Evolutionary conservation across 2,888 invertebrate species (phyloP).

Genomic region (Notodonta dromedarius): DNA sequence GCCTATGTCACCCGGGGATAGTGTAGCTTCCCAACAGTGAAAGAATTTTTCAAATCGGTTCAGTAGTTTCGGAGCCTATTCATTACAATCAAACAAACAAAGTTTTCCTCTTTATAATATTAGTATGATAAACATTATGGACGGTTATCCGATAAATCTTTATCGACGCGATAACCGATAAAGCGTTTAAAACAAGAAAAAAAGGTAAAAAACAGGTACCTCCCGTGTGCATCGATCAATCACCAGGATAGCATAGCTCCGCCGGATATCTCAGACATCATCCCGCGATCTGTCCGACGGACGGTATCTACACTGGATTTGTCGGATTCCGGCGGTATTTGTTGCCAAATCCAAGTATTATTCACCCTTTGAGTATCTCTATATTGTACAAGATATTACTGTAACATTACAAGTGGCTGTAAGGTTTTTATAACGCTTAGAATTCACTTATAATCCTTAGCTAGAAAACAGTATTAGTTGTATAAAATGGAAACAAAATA

Average conservation of each 20-base stretch:
- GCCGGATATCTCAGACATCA: constrained; percentile 52
- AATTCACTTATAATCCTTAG: no score
- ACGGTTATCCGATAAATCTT: background rate
- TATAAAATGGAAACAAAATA: no score
- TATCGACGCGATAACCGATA: background rate
- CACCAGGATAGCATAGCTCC: constrained; percentile 40
- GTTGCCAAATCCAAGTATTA: constrained; percentile 61
- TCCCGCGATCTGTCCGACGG: constrained; percentile 56
- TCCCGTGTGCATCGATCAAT: constrained; percentile 43
- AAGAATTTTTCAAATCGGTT: no score
- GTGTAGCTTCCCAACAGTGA: no score
- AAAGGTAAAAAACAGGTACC: background rate
- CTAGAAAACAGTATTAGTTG: no score
- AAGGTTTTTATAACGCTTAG: no score
- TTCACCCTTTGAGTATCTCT: constrained; percentile 67
- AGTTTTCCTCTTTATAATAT: no score
- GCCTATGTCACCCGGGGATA: no score
- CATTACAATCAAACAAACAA: no score
- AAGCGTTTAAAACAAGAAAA: background rate
- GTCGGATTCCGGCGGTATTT: constrained; percentile 58
- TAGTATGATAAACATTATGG: background rate
- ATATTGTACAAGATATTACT: constrained; percentile 34
- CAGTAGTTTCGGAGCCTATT: no score
- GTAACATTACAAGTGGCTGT: constrained; percentile 47
- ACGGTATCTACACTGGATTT: constrained; percentile 64